phyloP scores from a whole-genome alignment of 1,140 invertebrate species.

The Drosophila malerkotliana region DNA sequence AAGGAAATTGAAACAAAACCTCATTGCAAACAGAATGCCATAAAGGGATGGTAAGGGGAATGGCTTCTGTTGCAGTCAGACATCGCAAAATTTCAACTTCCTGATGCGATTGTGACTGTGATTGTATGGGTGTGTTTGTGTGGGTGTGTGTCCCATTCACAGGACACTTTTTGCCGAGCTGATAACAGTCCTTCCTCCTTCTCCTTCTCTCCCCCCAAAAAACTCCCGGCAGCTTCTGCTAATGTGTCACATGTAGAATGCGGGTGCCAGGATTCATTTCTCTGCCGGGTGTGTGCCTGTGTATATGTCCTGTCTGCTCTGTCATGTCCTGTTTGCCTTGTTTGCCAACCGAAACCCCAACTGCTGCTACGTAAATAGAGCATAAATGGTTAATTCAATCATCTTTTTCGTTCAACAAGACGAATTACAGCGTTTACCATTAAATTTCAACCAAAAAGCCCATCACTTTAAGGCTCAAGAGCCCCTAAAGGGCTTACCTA shows the following conservation, averaged over 20 bases:
- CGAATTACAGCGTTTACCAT: conserved; percentile 46
- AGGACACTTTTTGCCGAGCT: conserved; percentile 69
- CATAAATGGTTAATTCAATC: conserved; percentile 78
- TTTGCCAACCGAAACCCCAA: conserved; percentile 25
- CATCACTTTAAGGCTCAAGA: conserved; percentile 15
- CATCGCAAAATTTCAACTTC: conserved; percentile 65
- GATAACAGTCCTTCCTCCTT: conserved; percentile 55
- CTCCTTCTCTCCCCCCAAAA: neutral
- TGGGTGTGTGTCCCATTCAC: conserved; percentile 50
- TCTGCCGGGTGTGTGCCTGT: neutral
- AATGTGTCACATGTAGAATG: conserved; percentile 63
- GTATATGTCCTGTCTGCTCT: conserved; percentile 34
- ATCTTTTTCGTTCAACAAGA: conserved; percentile 53
- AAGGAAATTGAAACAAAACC: conserved; percentile 82
- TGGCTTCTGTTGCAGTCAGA: conserved; percentile 59
- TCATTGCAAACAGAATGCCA: conserved; percentile 61
- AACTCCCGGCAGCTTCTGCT: conserved; percentile 15
- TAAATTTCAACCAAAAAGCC: neutral
- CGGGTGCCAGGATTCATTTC: conserved; percentile 55
- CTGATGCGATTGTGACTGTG: conserved; percentile 31
- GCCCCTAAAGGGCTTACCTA: neutral
- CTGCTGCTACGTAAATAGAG: conserved; percentile 45
- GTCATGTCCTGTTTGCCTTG: conserved; percentile 47
- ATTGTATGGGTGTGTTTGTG: neutral
- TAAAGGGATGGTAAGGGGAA: neutral